These are phyloP conservation scores for Troilus luridus DNA, from an alignment of 2,888 invertebrate species.

Conservation along the genomic window DNA sequence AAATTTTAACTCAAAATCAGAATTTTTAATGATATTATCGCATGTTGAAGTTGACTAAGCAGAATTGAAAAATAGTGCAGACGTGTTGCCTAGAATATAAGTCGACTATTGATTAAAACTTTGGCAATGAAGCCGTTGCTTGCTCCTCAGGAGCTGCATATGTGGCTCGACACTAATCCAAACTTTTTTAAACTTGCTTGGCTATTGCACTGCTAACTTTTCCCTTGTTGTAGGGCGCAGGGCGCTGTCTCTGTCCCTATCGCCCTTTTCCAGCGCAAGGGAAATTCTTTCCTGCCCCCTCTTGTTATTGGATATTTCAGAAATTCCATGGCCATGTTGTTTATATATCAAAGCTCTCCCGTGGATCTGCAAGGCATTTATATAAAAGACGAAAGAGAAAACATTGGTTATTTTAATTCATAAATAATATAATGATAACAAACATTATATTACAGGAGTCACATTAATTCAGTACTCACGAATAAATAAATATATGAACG, in stretches of 20 bases:
- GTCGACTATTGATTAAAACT: constrained; percentile 12
- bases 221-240: neutral
- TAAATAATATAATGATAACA: too few relatives aligned
- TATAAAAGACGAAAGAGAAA: too few relatives aligned
- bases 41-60: neutral
- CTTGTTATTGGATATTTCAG: neutral
- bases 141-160: neutral
- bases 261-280: neutral
- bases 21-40: neutral
- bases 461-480: too few relatives aligned
- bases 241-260: neutral
- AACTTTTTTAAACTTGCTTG: constrained; percentile 8
- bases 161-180: constrained; percentile 32
- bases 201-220: constrained; percentile 29
- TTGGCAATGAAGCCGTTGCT: neutral
- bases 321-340: neutral
- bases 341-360: neutral
- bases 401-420: too few relatives aligned
- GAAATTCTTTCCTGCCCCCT: neutral
- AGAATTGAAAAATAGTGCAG: neutral
- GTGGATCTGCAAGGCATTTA: too few relatives aligned
- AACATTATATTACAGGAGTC: too few relatives aligned
- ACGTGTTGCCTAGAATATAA: neutral
- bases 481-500: too few relatives aligned
- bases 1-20: neutral